Evolutionary conservation across 2,113 vertebrate genomes (phyloP).

Genomic region (Sorex fumeus): DNA sequence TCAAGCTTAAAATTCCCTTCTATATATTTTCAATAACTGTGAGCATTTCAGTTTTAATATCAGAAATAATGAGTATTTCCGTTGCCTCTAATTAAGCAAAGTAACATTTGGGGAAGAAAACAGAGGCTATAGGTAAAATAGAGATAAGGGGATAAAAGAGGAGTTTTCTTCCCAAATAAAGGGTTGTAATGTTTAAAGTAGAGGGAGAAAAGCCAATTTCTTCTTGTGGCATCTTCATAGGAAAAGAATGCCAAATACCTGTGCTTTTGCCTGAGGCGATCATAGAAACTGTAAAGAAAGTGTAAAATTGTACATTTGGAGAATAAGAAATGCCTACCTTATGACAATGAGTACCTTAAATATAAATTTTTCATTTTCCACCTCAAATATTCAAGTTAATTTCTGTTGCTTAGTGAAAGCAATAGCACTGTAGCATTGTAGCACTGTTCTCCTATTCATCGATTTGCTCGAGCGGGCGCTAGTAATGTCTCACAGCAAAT

Average conservation of each 20-base stretch:
- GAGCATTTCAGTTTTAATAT: constrained; percentile 31
- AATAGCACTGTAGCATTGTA: too few species aligned
- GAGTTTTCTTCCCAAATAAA: neutral
- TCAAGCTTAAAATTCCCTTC: neutral
- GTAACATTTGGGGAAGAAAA: neutral
- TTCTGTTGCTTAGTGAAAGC: constrained; percentile 4
- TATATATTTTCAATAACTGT: neutral
- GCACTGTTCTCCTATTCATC: too few species aligned
- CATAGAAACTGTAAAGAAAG: constrained; percentile 7
- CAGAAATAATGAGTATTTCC: neutral
- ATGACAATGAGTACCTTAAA: constrained; percentile 58
- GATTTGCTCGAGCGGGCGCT: too few species aligned
- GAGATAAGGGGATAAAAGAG: neutral
- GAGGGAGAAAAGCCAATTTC: neutral
- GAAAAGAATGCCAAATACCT: constrained; percentile 59
- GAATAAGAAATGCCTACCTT: constrained; percentile 61
- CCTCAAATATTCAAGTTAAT: constrained; percentile 27
- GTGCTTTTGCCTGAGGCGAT: constrained; percentile 43
- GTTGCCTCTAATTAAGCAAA: constrained; percentile 19
- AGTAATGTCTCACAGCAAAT: too few species aligned
- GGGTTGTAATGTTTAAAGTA: neutral
- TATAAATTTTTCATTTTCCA: constrained; percentile 47
- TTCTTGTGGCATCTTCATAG: constrained; percentile 33
- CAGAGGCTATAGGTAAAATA: constrained; percentile 8
- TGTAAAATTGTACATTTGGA: constrained; percentile 54